Percentiles rank a stretch among this genome's conserved stretches.
These are phyloP conservation scores for Griposia aprilina DNA, from an alignment of 2,888 invertebrate genomes.

Conservation along the genomic window DNA sequence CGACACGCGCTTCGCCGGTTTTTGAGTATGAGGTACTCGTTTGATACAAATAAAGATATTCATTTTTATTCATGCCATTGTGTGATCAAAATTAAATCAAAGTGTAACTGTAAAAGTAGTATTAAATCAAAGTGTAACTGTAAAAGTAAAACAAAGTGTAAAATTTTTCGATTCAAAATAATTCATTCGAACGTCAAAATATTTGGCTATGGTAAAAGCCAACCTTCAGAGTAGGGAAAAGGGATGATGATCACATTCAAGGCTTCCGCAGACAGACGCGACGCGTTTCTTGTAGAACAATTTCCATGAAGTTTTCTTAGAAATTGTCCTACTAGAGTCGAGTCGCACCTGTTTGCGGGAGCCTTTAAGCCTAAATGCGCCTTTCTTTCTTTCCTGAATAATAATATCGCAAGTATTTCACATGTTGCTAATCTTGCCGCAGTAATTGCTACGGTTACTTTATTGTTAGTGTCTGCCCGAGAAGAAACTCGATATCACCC, in stretches of 20 bases:
- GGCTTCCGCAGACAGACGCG: no score
- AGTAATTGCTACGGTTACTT: neutral
- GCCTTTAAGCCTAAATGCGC: neutral
- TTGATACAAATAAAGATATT: neutral
- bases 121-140: neutral
- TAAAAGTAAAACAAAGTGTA: no score
- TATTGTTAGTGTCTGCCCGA: neutral
- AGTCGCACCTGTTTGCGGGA: no score
- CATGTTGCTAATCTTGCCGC: neutral
- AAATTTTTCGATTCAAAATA: neutral
- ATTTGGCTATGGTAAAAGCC: neutral
- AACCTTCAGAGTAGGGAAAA: neutral
- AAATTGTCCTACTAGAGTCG: no score
- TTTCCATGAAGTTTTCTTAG: no score
- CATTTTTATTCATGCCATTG: no score
- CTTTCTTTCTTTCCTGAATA: neutral
- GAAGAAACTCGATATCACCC: conserved; percentile 18
- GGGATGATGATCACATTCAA: neutral
- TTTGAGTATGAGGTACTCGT: neutral
- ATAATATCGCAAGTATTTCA: neutral
- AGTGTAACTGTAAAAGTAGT: no score
- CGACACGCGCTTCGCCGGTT: no score
- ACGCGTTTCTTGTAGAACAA: no score
- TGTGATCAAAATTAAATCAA: neutral
- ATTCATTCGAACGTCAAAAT: neutral